Conservation (phyloP, 2,113 vertebrate genomes). For the human region DNA sequence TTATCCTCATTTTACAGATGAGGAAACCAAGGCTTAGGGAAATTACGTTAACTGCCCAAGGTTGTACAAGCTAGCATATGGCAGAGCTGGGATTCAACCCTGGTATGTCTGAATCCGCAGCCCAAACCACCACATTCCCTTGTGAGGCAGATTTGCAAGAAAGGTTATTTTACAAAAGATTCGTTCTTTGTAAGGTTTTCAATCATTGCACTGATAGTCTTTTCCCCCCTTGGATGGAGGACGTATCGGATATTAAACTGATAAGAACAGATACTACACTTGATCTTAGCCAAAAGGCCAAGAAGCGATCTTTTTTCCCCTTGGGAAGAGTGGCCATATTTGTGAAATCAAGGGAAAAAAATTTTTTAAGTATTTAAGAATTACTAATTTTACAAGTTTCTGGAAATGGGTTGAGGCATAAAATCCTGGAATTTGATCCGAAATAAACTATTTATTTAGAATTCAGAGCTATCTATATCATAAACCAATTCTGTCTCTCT, state of each 20-base stretch:
- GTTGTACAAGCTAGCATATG: not conserved
- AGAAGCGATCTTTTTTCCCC: too few species aligned
- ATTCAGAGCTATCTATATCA: not conserved
- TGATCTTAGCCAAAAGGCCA: too few species aligned
- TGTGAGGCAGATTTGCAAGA: not conserved
- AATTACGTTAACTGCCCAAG: not conserved
- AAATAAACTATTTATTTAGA: not conserved
- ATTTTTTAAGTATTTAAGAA: not conserved
- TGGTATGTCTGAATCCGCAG: not conserved
- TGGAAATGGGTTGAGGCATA: not conserved
- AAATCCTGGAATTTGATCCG: not conserved
- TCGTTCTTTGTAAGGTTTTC: not conserved
- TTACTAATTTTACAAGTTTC: constrained; percentile 20
- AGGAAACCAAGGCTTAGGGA: not conserved
- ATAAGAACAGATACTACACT: too few species aligned
- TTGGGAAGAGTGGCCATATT: not conserved
- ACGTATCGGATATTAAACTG: too few species aligned
- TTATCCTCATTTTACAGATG: not conserved
- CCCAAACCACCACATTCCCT: not conserved
- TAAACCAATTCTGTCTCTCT: not conserved
- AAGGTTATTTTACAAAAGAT: not conserved
- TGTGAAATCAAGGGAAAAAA: not conserved
- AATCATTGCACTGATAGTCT: not conserved
- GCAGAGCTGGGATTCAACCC: not conserved
- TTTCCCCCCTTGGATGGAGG: not conserved